Evolutionary conservation across 2,888 invertebrate genomes (phyloP).

Genomic region (Formica aserva): DNA sequence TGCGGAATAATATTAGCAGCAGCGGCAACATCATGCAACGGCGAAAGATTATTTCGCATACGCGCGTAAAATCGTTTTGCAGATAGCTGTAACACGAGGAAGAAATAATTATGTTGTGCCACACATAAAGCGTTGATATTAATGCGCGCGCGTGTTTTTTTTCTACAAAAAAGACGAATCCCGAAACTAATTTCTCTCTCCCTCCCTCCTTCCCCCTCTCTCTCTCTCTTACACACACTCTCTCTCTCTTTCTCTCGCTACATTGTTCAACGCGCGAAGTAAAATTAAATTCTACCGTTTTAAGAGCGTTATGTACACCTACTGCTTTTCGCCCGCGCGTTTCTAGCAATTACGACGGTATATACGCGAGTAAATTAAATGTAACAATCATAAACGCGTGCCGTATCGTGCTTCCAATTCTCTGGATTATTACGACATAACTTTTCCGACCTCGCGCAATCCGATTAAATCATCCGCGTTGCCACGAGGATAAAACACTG

Average conservation of each 20-base stretch:
- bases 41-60: constrained; percentile 37
- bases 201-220: constrained; percentile 16
- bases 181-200: constrained; percentile 42
- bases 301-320: constrained; percentile 44
- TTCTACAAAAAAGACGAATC: neutral
- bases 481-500: neutral
- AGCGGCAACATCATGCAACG: constrained; percentile 32
- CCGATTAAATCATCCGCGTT: neutral
- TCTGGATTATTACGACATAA: neutral
- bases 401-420: constrained; percentile 24
- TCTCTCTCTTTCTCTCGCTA: constrained; percentile 15
- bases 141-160: constrained; percentile 32
- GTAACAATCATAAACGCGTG: constrained; percentile 36
- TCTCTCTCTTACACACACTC: too few species aligned
- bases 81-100: constrained; percentile 38
- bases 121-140: constrained; percentile 3
- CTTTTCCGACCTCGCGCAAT: neutral
- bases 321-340: constrained; percentile 23
- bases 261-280: constrained; percentile 39
- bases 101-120: constrained; percentile 44
- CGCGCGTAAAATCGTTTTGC: constrained; percentile 34
- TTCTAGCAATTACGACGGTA: constrained; percentile 21
- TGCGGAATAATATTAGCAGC: constrained; percentile 34
- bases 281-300: constrained; percentile 49
- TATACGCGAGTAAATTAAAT: constrained; percentile 48